phyloP scores from a whole-genome alignment of 2,797 vertebrate species.

The Aeoliscus strigatus region DNA sequence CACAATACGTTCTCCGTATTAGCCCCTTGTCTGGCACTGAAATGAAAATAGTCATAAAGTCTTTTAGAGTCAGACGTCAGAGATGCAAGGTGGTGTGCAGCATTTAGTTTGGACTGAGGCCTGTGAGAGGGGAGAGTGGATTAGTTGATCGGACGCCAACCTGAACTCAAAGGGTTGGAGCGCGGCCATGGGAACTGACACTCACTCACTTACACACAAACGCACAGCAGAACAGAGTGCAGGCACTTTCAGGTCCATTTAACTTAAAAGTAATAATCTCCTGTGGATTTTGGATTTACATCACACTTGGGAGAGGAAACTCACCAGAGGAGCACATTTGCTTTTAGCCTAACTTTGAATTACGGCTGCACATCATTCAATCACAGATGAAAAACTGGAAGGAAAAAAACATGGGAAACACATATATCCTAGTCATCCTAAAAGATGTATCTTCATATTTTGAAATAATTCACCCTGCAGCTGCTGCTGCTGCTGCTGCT shows the following conservation, averaged over 20 bases:
- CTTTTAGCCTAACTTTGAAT: conserved; percentile 21
- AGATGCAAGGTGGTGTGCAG: conserved; percentile 2
- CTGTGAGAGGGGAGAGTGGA: conserved; percentile 28
- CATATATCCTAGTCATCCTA: conserved; percentile 10
- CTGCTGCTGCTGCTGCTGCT: too few relatives aligned
- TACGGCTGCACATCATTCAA: conserved; percentile 32
- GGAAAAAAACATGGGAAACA: neutral
- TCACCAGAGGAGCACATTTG: conserved; percentile 34
- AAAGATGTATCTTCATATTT: conserved; percentile 3
- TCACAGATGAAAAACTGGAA: too few relatives aligned
- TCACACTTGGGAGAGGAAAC: conserved; percentile 39
- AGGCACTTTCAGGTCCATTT: conserved; percentile 49
- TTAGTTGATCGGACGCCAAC: conserved; percentile 41
- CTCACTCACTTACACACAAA: conserved; percentile 5
- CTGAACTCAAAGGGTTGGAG: conserved; percentile 43
- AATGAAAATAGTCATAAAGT: conserved; percentile 19
- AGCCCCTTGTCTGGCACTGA: conserved; percentile 9
- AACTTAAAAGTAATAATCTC: conserved; percentile 52
- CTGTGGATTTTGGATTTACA: conserved; percentile 48
- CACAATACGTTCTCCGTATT: neutral
- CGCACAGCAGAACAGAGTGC: conserved; percentile 7
- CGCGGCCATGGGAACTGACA: conserved; percentile 25
- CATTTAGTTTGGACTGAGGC: conserved; percentile 41
- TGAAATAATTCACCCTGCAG: neutral
- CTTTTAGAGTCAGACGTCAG: conserved; percentile 16